Conservation (phyloP, 2,888 invertebrate species). For the Scaptomyza cyrtandrae region DNA sequence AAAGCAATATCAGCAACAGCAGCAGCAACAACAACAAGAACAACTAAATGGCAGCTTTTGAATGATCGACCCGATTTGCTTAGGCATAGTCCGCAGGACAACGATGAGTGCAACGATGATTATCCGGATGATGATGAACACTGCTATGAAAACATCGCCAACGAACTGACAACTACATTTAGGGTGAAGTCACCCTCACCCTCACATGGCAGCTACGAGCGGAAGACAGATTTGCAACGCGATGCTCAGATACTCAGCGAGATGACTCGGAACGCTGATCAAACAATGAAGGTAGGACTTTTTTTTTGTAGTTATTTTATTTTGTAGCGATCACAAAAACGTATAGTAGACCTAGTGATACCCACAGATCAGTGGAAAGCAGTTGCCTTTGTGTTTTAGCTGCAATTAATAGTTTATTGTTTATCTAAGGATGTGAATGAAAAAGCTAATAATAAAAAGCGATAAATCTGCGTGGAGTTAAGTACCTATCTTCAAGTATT, state of each 20-base stretch:
- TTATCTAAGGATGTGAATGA: too few relatives aligned
- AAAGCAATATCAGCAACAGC: not conserved
- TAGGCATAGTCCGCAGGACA: conserved; percentile 81
- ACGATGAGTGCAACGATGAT: conserved; percentile 59
- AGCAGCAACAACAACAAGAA: conserved; percentile 48
- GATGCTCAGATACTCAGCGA: conserved; percentile 86
- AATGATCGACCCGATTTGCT: conserved; percentile 84
- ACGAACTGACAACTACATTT: conserved; percentile 77
- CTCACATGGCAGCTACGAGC: conserved; percentile 69
- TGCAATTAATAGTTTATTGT: too few relatives aligned
- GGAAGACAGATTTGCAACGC: conserved; percentile 82
- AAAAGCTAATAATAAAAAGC: too few relatives aligned
- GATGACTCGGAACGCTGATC: conserved; percentile 87
- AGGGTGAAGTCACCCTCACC: conserved; percentile 70
- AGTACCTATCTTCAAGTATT: not conserved
- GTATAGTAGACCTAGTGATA: too few relatives aligned
- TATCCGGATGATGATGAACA: conserved; percentile 69
- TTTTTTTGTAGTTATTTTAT: too few relatives aligned
- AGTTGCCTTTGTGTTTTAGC: too few relatives aligned
- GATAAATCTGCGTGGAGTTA: too few relatives aligned
- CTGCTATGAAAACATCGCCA: conserved; percentile 83
- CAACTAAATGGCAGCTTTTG: conserved; percentile 81
- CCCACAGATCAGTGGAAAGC: too few relatives aligned
- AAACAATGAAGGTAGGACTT: conserved; percentile 85
- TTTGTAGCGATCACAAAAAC: too few relatives aligned